Base-by-base conservation (phyloP, 1,140 invertebrate genomes). In the Drosophila santomea region DNA sequence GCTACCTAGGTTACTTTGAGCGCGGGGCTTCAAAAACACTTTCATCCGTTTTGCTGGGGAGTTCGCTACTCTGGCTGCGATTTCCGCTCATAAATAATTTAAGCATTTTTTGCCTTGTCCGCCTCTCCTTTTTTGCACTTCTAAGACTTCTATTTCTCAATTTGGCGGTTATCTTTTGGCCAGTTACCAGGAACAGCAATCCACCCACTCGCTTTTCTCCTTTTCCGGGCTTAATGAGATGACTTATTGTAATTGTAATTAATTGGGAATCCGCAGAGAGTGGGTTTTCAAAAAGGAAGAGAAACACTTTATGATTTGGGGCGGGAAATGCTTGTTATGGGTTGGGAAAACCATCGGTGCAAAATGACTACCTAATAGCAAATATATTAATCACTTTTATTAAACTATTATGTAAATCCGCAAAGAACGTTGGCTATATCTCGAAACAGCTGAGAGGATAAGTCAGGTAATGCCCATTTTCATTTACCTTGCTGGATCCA, bases 31-130 rank as follows among this genome's bases (percentile, higher is more conserved):
- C 91, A 91, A 91, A 92, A 92, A 92, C 91, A 92, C 91, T 92
- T 92, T 92, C 91, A 92, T 92, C 91, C 85, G 91, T 92, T 92
- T 92, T 92, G 84, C 91, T 85, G 80, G 83, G 89, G 90, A 92
- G 80, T 81, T 91, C 28, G 4, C 36, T 43, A 15, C 43, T 39
- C 23, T 55, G 20, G n/a, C 32, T 48, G 61, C 60, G 64, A 66
- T 54, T 48, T 71, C 66, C 36, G 20, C 72, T 66, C 63, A 82
- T 72, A 84, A 76, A 79, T 79, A 84, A 76, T 84, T 84, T 60
- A 80, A 83, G 74, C 68, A 60, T 60, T 77, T 68, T 83, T 52
- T 71, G 32, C 32, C 7, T 88, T 59, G 6, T 8, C 45, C 50
- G 12, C 38, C 47, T 39, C 48, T 10, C 43, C 2, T 61, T 60